phyloP scores from a whole-genome alignment of 2,888 invertebrate genomes.

The Schrankia costaestrigalis region DNA sequence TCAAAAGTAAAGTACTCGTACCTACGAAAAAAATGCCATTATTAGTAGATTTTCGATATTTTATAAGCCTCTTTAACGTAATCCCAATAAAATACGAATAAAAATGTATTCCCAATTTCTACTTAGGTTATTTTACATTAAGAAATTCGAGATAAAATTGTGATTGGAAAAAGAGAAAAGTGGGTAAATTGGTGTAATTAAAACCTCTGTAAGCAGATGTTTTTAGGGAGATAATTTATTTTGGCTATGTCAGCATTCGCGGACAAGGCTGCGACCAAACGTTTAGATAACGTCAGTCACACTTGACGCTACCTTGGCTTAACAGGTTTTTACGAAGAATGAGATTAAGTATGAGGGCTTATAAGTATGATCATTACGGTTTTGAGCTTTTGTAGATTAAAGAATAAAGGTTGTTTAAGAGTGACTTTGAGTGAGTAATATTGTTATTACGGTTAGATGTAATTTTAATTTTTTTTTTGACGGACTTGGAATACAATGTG shows the following conservation, averaged over 20 bases:
- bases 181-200: constrained; percentile 57
- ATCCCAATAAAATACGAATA: too few species aligned
- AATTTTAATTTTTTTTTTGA: neutral
- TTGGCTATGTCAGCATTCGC: constrained; percentile 36
- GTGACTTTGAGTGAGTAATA: constrained; percentile 13
- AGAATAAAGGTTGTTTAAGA: constrained; percentile 23
- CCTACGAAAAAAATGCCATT: too few species aligned
- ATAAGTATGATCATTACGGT: constrained; percentile 33
- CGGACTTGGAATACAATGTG: too few species aligned
- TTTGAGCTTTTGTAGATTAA: constrained; percentile 29
- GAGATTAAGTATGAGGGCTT: constrained; percentile 49
- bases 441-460: too few species aligned
- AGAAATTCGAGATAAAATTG: constrained; percentile 12
- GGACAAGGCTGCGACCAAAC: constrained; percentile 43
- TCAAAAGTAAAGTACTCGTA: too few species aligned
- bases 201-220: constrained; percentile 56
- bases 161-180: constrained; percentile 21
- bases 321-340: constrained; percentile 44
- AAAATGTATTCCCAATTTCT: too few species aligned
- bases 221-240: constrained; percentile 54
- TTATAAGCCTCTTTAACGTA: too few species aligned
- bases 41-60: too few species aligned
- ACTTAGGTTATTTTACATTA: constrained; percentile 12
- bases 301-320: constrained; percentile 52
- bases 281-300: constrained; percentile 68